Evolutionary conservation across 2,797 vertebrate species (phyloP).

Genomic region (Huso huso): DNA sequence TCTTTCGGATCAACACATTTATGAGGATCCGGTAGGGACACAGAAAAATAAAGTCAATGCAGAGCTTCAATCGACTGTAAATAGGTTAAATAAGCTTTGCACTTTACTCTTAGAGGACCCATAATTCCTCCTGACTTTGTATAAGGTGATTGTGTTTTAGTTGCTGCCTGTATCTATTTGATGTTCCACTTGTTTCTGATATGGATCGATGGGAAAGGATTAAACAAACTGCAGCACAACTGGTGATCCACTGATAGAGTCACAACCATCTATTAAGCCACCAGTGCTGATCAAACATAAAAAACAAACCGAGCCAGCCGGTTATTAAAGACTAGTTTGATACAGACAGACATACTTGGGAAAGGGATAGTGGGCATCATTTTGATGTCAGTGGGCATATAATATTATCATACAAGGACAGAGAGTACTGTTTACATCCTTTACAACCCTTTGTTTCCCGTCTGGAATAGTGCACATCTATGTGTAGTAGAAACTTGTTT

Average conservation of each 20-base stretch:
- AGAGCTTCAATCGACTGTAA: too few relatives aligned
- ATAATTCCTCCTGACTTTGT: background rate
- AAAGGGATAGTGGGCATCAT: slow-evolving; percentile 19
- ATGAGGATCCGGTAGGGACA: too few relatives aligned
- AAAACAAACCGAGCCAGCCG: slow-evolving; percentile 4
- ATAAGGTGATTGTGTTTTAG: slow-evolving; percentile 12
- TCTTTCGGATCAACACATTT: too few relatives aligned
- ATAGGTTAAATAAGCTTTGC: too few relatives aligned
- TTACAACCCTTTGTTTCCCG: too few relatives aligned
- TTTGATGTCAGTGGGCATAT: slow-evolving; percentile 10
- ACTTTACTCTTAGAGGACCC: background rate
- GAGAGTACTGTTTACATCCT: too few relatives aligned
- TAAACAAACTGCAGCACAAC: background rate
- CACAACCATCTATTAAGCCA: background rate
- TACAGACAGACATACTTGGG: slow-evolving; percentile 34
- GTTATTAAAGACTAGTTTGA: slow-evolving; percentile 30
- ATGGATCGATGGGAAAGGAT: background rate
- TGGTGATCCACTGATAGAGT: background rate
- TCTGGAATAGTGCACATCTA: too few relatives aligned
- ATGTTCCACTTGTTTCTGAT: background rate
- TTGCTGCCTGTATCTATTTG: background rate
- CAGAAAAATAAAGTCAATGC: too few relatives aligned
- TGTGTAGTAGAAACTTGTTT: too few relatives aligned
- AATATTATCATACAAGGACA: too few relatives aligned
- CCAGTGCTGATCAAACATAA: background rate